These are phyloP conservation scores for Melanogrammus aeglefinus DNA, from an alignment of 2,797 vertebrate species.

Conservation along the genomic window DNA sequence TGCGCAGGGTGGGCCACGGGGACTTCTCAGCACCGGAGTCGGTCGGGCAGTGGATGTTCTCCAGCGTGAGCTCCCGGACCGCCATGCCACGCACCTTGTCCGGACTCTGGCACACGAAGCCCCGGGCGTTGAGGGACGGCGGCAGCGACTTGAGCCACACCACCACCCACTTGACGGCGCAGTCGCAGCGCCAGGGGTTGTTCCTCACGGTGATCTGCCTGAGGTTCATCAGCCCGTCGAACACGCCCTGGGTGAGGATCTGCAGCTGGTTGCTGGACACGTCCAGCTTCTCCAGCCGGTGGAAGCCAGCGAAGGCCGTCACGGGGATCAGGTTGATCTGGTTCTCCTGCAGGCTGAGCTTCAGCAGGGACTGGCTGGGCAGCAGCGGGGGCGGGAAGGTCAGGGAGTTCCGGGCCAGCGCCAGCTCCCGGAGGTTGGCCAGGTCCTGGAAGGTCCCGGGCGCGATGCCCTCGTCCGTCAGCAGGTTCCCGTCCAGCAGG, in stretches of 20 bases:
- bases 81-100: slow-evolving; percentile 94
- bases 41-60: slow-evolving; percentile 88
- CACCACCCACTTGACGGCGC: slow-evolving; percentile 92
- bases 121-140: slow-evolving; percentile 85
- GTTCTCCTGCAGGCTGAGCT: slow-evolving; percentile 94
- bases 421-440: slow-evolving; percentile 87
- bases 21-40: slow-evolving; percentile 70
- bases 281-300: slow-evolving; percentile 88
- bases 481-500: slow-evolving; percentile 91
- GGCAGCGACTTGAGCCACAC: slow-evolving; percentile 93
- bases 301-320: slow-evolving; percentile 84
- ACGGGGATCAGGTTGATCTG: slow-evolving; percentile 91
- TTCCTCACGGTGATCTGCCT: slow-evolving; percentile 88
- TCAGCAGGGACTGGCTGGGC: slow-evolving; percentile 83
- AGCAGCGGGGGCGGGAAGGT: slow-evolving; percentile 87
- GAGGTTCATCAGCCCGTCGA: slow-evolving; percentile 84
- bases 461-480: slow-evolving; percentile 91
- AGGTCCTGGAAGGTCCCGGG: slow-evolving; percentile 92
- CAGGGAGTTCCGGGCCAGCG: slow-evolving; percentile 91
- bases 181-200: slow-evolving; percentile 96
- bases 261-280: slow-evolving; percentile 93
- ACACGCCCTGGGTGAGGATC: slow-evolving; percentile 85
- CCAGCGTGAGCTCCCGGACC: slow-evolving; percentile 91
- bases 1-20: slow-evolving; percentile 75
- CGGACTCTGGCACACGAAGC: slow-evolving; percentile 91